Conservation (phyloP, 1,140 invertebrate genomes). For the Acromyrmex heyeri region DNA sequence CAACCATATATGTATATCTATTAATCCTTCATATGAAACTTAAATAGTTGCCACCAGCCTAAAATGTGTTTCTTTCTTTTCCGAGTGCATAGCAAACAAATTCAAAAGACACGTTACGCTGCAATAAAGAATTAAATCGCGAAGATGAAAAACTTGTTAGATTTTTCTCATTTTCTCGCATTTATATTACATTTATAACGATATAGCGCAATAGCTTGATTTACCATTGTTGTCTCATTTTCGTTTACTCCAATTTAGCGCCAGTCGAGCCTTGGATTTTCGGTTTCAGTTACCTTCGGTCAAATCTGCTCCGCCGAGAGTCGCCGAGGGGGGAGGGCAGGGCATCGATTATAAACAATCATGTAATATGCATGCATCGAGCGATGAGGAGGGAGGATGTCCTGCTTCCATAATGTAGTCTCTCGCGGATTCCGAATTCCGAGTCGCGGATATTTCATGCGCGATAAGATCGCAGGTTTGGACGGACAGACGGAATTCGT, state of each 20-base stretch:
- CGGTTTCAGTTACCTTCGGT: neutral
- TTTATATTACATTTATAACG: neutral
- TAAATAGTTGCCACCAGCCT: too few relatives aligned
- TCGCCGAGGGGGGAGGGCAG: neutral
- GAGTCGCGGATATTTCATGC: neutral
- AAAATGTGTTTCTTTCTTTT: too few relatives aligned
- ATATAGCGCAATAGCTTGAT: too few relatives aligned
- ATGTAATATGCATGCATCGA: neutral
- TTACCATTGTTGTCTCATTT: neutral
- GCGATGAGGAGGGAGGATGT: too few relatives aligned
- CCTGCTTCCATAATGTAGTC: slow-evolving; percentile 29
- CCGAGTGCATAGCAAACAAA: too few relatives aligned
- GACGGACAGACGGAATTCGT: slow-evolving; percentile 16
- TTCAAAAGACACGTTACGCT: neutral
- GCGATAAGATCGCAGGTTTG: slow-evolving; percentile 35
- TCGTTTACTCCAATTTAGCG: neutral
- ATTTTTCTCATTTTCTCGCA: neutral
- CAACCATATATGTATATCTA: too few relatives aligned
- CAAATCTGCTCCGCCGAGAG: neutral
- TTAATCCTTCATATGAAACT: too few relatives aligned
- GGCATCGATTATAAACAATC: slow-evolving; percentile 33
- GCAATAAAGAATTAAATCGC: neutral
- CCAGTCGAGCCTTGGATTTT: neutral
- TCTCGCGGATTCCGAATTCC: slow-evolving; percentile 6
- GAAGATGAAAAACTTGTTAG: slow-evolving; percentile 20